These are phyloP conservation scores for Cyrtorhinus lividipennis DNA, from an alignment of 1,140 invertebrate genomes.

Conservation along the genomic window DNA sequence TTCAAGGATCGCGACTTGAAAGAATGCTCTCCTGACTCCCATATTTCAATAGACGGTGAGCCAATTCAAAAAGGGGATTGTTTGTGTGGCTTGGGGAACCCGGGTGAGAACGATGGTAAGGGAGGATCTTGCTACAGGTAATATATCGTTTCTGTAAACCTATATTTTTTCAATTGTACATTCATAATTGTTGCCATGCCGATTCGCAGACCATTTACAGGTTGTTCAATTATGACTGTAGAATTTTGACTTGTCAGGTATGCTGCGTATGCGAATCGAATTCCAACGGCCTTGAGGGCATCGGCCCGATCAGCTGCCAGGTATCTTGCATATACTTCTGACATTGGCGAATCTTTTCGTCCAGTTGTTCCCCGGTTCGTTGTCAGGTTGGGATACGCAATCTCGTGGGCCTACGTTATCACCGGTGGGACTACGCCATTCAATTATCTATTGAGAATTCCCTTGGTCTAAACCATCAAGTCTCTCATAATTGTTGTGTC, in stretches of 20 bases:
- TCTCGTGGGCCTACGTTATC: not conserved
- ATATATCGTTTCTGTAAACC: too few relatives aligned
- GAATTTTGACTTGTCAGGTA: too few relatives aligned
- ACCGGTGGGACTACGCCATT: not conserved
- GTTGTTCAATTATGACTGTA: too few relatives aligned
- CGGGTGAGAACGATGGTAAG: not conserved
- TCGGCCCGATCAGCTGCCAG: not conserved
- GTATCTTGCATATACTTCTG: not conserved
- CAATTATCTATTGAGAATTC: too few relatives aligned
- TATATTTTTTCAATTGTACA: too few relatives aligned
- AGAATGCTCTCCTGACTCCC: not conserved
- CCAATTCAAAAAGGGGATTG: not conserved
- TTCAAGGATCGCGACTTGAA: too few relatives aligned
- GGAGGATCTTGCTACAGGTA: not conserved
- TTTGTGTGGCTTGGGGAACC: not conserved
- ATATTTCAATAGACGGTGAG: not conserved
- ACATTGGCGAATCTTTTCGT: not conserved
- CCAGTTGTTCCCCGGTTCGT: not conserved
- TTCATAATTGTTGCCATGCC: too few relatives aligned
- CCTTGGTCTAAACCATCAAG: too few relatives aligned
- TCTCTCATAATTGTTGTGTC: too few relatives aligned
- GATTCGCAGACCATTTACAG: too few relatives aligned
- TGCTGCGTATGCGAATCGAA: not conserved
- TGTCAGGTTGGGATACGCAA: not conserved
- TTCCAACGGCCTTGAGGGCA: not conserved